A percentile compares a stretch with the other conserved stretches of the same genome.
phyloP scores from a whole-genome alignment of 2,888 invertebrate genomes.

The Tenthredo amoena region DNA sequence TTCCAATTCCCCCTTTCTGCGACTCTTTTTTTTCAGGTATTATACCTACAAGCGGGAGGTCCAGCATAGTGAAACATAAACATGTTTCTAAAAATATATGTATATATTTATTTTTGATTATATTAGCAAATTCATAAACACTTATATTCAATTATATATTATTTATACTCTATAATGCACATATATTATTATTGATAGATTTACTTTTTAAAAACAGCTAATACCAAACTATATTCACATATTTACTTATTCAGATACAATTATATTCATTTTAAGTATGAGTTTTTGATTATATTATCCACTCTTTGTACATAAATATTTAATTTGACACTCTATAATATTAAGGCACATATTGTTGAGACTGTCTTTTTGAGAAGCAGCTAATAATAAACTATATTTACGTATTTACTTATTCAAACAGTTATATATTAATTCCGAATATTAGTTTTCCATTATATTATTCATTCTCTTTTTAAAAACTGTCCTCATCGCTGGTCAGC shows the following conservation, averaged over 20 bases:
- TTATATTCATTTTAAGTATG: neutral
- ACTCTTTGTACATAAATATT: neutral
- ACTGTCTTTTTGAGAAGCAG: neutral
- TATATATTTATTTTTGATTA: no score
- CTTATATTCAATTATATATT: no score
- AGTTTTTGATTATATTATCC: neutral
- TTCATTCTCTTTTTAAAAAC: neutral
- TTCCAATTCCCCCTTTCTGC: no score
- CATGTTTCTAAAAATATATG: no score
- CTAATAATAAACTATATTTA: neutral
- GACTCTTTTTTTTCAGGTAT: no score
- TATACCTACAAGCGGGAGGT: no score
- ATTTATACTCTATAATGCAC: no score
- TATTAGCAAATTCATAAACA: no score
- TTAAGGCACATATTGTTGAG: neutral
- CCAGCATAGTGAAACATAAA: no score
- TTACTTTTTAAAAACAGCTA: no score
- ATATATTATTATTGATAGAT: no score
- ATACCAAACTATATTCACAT: no score
- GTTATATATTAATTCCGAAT: neutral
- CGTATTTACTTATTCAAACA: neutral
- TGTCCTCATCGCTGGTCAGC: constrained; percentile 15
- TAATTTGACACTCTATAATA: neutral
- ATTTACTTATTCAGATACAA: neutral
- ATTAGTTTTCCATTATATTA: neutral